A percentile compares a stretch with the other conserved stretches of the same genome.
phyloP scores from a whole-genome alignment of 1,140 invertebrate species.

The Ridgeia piscesae region DNA sequence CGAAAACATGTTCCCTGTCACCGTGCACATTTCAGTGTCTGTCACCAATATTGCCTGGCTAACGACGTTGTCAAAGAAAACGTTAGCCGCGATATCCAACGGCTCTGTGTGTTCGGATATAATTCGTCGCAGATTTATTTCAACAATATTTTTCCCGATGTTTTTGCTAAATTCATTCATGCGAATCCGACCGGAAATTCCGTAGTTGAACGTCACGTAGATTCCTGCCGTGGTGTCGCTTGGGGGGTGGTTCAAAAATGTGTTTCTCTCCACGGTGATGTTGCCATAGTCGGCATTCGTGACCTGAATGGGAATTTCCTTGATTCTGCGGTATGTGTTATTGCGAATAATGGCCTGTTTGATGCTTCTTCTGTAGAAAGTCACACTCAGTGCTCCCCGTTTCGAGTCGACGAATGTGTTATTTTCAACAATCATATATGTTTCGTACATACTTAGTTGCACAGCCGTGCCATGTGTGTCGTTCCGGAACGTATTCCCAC shows the following conservation, averaged over 20 bases:
- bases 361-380: neutral
- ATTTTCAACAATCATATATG: neutral
- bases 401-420: neutral
- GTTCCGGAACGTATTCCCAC: neutral
- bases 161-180: neutral
- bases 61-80: neutral
- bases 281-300: neutral
- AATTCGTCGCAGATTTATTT: neutral
- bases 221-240: neutral
- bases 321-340: neutral
- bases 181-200: neutral
- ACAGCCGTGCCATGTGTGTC: neutral
- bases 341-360: neutral
- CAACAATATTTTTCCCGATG: neutral
- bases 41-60: neutral
- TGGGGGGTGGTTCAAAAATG: neutral
- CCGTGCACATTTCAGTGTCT: neutral
- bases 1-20: neutral
- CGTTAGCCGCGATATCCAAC: neutral
- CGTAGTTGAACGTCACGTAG: neutral
- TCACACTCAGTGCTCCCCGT: neutral
- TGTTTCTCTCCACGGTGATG: neutral
- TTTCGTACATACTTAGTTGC: neutral
- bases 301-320: neutral
- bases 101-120: neutral